Percentiles rank a stretch among this genome's conserved stretches.
These are phyloP conservation scores for Microcebus jonahi DNA, from an alignment of 2,113 vertebrate species.

Conservation along the genomic window DNA sequence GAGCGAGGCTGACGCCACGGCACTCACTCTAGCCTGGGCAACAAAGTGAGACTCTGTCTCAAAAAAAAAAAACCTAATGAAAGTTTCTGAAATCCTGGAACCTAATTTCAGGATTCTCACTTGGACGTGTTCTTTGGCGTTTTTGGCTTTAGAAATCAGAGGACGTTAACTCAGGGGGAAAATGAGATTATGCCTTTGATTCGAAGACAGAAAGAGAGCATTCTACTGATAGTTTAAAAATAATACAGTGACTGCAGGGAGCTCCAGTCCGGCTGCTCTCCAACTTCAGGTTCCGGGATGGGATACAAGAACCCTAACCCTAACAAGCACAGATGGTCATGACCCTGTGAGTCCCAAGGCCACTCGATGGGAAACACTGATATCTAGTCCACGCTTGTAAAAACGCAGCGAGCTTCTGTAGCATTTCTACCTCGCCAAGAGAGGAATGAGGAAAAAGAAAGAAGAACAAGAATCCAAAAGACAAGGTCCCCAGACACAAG, in stretches of 20 bases:
- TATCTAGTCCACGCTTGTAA: background rate
- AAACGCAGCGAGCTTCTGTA: background rate
- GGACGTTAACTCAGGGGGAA: background rate
- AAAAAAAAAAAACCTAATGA: no score
- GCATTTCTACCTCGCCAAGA: background rate
- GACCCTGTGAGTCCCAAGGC: background rate
- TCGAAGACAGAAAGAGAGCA: constrained; percentile 7
- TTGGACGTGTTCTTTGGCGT: background rate
- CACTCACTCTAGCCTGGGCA: no score
- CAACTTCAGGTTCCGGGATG: background rate
- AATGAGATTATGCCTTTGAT: background rate
- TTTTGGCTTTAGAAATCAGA: background rate
- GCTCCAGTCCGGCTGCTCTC: background rate
- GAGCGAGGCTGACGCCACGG: no score
- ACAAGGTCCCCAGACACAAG: background rate
- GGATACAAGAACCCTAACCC: background rate
- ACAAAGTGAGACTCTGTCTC: no score
- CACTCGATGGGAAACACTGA: background rate
- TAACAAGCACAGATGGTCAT: background rate
- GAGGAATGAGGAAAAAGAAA: background rate
- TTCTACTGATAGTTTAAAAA: background rate
- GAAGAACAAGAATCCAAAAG: background rate
- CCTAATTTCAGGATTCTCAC: background rate
- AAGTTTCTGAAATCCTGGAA: constrained; percentile 40
- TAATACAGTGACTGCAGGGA: background rate